Base-by-base conservation (phyloP, 1,140 invertebrate species). In the Drosophila quadrilineata region DNA sequence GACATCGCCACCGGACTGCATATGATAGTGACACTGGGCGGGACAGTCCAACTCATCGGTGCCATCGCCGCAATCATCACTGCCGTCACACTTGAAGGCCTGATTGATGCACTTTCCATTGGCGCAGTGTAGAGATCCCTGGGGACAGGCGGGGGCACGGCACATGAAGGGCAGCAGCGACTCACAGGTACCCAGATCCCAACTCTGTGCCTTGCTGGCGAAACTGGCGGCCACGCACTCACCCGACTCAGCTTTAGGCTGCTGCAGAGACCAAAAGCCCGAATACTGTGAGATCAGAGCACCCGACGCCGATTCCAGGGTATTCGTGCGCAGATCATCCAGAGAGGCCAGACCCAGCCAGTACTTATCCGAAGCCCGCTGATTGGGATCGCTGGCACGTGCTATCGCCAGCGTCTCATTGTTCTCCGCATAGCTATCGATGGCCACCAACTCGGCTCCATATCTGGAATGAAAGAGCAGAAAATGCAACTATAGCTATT, bases 141-240 rank as follows among this genome's bases (percentile, higher is more conserved):
- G 92, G 33, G 97, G 96, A 91, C 98, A 99, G n/a, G 98, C 97
- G 56, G 92, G 93, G 6, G 96, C 92, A 75, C 96, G 93, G 88
- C 98, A 99, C 93, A 99, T 96, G 90, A 98, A 99, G 19, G 98
- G 97, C 58, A 98, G 90, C 16, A 99, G 91, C 12, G 95, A 95
- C 92, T 99, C 97, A 89, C 98, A 99, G 6, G 97, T 97, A 52
- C 95, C 96, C 46, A 98, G 91, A 89, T 96, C 94, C 97, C 97
- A 98, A 63, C 95, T 97, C 90, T 98, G 96, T 14, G 92, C 90
- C 59, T 92, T 93, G 71, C 95, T 93, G n/a, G 92, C 94, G n/a
- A 93, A 93, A 6, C 96, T 91, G 8, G 93, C 92, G 59, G 96
- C 94, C 4, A 98, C 97, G 90, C 97, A 98, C 91, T 97, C 95